A percentile compares a stretch with the other conserved stretches of the same genome.
Evolutionary conservation across 1,140 invertebrate species (phyloP).

Genomic region (Zeugodacus cucurbitae): DNA sequence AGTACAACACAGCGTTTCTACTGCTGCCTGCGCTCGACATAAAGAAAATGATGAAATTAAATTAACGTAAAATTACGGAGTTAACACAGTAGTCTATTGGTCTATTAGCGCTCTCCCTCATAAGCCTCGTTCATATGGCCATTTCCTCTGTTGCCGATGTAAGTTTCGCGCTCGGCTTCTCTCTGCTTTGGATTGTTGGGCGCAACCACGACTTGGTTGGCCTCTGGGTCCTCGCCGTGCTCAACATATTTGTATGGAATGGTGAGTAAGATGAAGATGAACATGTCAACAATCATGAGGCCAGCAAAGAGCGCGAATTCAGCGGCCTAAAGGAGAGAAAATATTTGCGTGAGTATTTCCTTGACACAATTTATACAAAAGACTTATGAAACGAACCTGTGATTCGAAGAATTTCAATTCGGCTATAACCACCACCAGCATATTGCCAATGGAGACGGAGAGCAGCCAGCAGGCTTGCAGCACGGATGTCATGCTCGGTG

Average conservation of each 20-base stretch:
- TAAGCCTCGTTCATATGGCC: not conserved
- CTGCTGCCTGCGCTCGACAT: not conserved
- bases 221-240: constrained; percentile 50
- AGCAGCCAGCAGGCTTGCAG: constrained; percentile 90
- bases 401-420: constrained; percentile 65
- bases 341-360: not conserved
- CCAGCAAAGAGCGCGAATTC: constrained; percentile 89
- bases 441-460: constrained; percentile 90
- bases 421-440: constrained; percentile 79
- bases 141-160: not conserved
- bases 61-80: not conserved
- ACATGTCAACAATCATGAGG: constrained; percentile 83
- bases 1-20: constrained; percentile 11
- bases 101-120: not conserved
- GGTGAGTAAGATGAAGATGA: constrained; percentile 83
- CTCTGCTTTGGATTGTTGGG: not conserved
- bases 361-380: not conserved
- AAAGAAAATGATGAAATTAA: not conserved
- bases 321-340: constrained; percentile 69
- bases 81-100: not conserved
- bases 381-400: constrained; percentile 44
- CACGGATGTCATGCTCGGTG: constrained; percentile 91
- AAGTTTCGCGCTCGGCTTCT: not conserved
- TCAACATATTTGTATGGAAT: constrained; percentile 75
- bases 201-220: not conserved